Conservation (phyloP, 2,113 vertebrate species). For the Channa argus region DNA sequence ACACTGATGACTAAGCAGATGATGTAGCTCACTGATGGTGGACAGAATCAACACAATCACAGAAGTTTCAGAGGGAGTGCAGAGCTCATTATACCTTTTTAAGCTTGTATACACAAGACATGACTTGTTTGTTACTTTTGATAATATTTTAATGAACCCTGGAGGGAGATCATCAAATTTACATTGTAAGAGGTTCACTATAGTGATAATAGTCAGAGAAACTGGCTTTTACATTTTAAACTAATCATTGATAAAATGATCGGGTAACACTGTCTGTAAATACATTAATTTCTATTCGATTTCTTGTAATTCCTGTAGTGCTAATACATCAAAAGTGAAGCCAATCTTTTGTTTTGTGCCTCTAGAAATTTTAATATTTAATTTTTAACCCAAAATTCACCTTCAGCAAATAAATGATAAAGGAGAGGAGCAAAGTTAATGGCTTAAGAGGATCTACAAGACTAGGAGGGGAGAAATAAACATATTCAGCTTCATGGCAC, state of each 20-base stretch:
- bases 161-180: neutral
- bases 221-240: too few relatives aligned
- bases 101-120: neutral
- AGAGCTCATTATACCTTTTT: neutral
- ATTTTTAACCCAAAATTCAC: too few relatives aligned
- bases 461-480: neutral
- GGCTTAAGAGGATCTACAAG: too few relatives aligned
- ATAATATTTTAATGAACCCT: constrained; percentile 10
- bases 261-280: too few relatives aligned
- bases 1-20: neutral
- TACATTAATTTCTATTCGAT: too few relatives aligned
- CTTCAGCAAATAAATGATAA: too few relatives aligned
- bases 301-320: too few relatives aligned
- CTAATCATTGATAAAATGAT: too few relatives aligned
- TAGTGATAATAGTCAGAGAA: too few relatives aligned
- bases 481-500: neutral
- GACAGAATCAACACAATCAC: neutral
- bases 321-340: too few relatives aligned
- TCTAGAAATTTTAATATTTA: neutral
- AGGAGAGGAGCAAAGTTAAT: too few relatives aligned
- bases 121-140: constrained; percentile 8
- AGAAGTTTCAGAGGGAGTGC: constrained; percentile 6
- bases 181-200: neutral
- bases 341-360: neutral
- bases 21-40: neutral